Evolutionary conservation across 2,888 invertebrate species (phyloP).

Genomic region (Buathra laborator): DNA sequence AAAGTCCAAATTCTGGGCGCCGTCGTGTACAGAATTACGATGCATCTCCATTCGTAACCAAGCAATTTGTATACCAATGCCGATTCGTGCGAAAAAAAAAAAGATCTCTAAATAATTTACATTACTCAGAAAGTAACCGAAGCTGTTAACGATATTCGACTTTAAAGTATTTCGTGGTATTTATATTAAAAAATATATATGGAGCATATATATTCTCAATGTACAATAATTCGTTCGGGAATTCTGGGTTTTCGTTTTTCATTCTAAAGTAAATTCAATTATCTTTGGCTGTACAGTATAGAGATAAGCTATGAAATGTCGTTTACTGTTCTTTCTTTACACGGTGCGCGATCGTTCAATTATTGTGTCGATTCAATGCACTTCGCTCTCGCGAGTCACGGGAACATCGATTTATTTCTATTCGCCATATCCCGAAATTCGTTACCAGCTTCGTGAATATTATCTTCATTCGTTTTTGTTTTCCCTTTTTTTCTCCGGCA

Average conservation of each 20-base stretch:
- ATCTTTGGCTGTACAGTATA: constrained; percentile 64
- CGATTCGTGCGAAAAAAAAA: background rate
- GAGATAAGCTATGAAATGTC: constrained; percentile 46
- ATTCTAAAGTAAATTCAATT: constrained; percentile 50
- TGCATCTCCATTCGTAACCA: background rate
- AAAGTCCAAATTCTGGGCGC: background rate
- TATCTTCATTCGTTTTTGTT: background rate
- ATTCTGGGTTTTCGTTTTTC: constrained; percentile 21
- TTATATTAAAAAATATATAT: constrained; percentile 65
- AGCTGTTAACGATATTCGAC: constrained; percentile 20
- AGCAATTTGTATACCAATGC: constrained; percentile 27
- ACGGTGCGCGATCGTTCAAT: background rate
- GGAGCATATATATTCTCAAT: constrained; percentile 64
- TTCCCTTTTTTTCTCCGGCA: background rate
- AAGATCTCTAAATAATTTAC: constrained; percentile 9
- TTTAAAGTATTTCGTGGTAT: constrained; percentile 39
- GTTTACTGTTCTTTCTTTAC: constrained; percentile 24
- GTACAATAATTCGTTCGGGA: constrained; percentile 56
- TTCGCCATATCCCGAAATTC: constrained; percentile 8
- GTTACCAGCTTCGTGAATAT: constrained; percentile 15
- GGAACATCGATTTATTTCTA: constrained; percentile 12
- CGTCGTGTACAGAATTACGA: background rate
- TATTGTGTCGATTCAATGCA: background rate
- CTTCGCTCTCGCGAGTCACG: background rate
- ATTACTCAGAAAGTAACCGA: constrained; percentile 27